phyloP scores from a whole-genome alignment of 37 sponge, comb jelly and placozoan genomes.

The Hexactinellida sp. region DNA sequence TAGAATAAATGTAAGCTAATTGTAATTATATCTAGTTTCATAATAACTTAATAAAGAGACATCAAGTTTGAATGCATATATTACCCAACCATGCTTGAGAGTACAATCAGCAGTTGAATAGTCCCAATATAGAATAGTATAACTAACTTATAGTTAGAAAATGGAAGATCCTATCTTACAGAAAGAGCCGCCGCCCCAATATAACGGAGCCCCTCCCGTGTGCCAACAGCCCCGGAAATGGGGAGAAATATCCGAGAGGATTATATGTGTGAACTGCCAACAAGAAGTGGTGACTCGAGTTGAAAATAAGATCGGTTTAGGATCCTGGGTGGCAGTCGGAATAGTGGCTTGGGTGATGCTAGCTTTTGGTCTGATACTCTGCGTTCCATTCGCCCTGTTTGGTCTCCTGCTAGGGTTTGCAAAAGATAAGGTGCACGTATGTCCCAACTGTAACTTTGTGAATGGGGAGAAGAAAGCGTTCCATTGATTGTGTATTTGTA shows the following conservation, averaged over 20 bases:
- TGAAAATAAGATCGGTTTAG: neutral
- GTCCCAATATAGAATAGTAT: too few relatives aligned
- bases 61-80: too few relatives aligned
- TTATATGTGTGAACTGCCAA: neutral
- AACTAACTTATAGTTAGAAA: too few relatives aligned
- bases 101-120: too few relatives aligned
- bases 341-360: neutral
- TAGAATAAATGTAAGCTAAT: too few relatives aligned
- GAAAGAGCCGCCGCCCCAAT: neutral
- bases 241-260: neutral
- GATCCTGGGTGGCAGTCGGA: neutral
- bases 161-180: too few relatives aligned
- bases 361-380: neutral
- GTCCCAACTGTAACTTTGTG: neutral
- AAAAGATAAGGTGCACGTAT: neutral
- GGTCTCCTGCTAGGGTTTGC: neutral
- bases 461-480: neutral
- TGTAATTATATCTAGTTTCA: too few relatives aligned
- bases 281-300: neutral
- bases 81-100: too few relatives aligned
- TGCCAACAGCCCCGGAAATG: neutral
- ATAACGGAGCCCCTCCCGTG: neutral
- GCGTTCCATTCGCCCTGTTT: neutral
- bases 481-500: neutral
- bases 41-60: too few relatives aligned